Base-by-base conservation (phyloP, 2,888 invertebrate species). In the Branchinecta sandiegonensis region DNA sequence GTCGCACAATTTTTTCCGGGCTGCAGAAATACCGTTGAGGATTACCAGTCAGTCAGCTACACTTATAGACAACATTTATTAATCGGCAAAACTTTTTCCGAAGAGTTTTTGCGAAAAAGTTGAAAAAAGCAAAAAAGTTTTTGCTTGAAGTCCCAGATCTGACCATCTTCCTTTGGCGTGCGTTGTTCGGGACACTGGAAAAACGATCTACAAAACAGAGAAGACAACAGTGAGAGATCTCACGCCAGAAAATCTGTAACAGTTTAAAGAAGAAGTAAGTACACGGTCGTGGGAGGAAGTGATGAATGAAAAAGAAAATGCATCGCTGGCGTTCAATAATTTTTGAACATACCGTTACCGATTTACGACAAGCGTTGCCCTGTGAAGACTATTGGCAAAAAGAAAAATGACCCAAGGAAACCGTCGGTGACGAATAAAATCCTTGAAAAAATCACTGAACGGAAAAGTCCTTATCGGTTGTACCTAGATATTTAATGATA, bases 171-270 rank as follows among this genome's bases (percentile, higher is more conserved):
- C n/a, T 50, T 50, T 50, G 50, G 12, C n/a, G 50, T 50, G 50
- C 50, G 50, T 50, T 13, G n/a, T 50, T 50, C 50, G 50, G 50
- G 2, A 50, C 50, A 50, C 50, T 50, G 50, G 50, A 50, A 50
- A 50, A 50, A 50, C 12, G n/a, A n/a, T 50, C n/a, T 50, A 13
- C n/a, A 13, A 50, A 50, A 50, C n/a, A n/a, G 50, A 50, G 50
- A 50, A 50, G 50, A 50, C 50, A n/a, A n/a, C 50, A 50, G 50
- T 50, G 50, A 50, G 50, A 50, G 50, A 50, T 50, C 50, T 50
- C 12, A 50, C 12, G 50, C 50, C 50, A n/a, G 50, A 50, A 50
- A 50, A 50, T 50, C 50, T 50, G 12, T 13, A 50, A 50, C 50
- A 50, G 50, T 50, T 50, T 50, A 12, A 50, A 50, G 50, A 50